phyloP scores from a whole-genome alignment of 1,140 invertebrate genomes.

The Cotesia typhae region DNA sequence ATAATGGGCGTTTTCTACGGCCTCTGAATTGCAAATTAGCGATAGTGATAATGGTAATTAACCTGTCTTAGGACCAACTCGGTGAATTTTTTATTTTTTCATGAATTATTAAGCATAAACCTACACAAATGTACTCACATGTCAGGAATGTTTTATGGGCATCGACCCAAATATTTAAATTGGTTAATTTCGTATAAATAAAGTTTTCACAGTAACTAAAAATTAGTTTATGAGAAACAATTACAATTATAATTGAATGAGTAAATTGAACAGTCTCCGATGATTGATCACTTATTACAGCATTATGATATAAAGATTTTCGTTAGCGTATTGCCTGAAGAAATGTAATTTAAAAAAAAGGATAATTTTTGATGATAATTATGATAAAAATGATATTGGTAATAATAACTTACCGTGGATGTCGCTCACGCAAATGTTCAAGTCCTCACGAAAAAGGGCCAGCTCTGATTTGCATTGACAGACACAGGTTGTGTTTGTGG shows the following conservation, averaged over 20 bases:
- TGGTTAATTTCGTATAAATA: too few relatives aligned
- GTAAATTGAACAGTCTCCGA: too few relatives aligned
- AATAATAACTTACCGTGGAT: slow-evolving; percentile 70
- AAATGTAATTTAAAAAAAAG: not conserved
- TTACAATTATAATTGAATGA: too few relatives aligned
- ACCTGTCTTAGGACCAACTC: not conserved
- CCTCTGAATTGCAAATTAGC: slow-evolving; percentile 9
- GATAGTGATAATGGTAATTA: not conserved
- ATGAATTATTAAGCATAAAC: not conserved
- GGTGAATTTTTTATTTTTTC: slow-evolving; percentile 1
- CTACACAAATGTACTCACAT: too few relatives aligned
- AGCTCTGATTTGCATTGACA: slow-evolving; percentile 73
- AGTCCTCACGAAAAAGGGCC: slow-evolving; percentile 75
- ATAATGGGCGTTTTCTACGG: not conserved
- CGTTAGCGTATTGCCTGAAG: not conserved
- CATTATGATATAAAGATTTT: too few relatives aligned
- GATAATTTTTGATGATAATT: not conserved
- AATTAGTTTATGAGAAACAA: too few relatives aligned
- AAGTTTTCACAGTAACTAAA: too few relatives aligned
- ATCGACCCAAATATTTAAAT: too few relatives aligned
- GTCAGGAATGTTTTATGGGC: too few relatives aligned
- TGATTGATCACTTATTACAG: too few relatives aligned
- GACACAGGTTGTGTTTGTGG: slow-evolving; percentile 62
- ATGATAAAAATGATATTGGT: not conserved
- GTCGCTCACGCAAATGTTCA: slow-evolving; percentile 75